Conservation (phyloP, 2,113 vertebrate genomes). For the Mastomys coucha region DNA sequence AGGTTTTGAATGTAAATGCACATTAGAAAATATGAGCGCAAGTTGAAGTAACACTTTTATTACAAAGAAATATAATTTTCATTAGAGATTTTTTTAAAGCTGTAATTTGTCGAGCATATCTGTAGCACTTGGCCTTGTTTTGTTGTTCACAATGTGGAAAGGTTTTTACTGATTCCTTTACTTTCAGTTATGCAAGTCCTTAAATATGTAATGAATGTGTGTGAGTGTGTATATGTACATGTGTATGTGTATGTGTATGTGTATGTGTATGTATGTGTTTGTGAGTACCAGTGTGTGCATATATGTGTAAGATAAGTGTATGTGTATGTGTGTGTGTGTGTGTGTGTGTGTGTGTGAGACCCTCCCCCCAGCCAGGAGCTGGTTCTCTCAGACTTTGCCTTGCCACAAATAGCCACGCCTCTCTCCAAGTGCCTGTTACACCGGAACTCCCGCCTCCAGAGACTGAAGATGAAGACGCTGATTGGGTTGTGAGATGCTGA, state of each 20-base stretch:
- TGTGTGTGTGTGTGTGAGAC: neutral
- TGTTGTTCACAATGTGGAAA: no score
- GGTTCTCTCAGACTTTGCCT: no score
- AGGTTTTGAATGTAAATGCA: neutral
- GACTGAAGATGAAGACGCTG: no score
- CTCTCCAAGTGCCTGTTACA: no score
- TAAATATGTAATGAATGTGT: neutral
- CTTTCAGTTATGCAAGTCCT: neutral
- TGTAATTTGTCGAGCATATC: neutral
- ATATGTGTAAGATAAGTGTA: neutral
- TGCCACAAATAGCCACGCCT: no score
- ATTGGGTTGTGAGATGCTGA: no score
- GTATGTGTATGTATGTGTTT: neutral
- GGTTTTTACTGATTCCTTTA: neutral
- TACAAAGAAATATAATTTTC: neutral
- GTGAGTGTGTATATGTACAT: neutral
- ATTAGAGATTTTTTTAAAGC: neutral
- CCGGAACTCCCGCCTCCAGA: no score
- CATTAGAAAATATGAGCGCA: neutral
- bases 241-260: neutral
- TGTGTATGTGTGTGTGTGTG: neutral
- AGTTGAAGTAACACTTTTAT: neutral
- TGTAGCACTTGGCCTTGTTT: neutral
- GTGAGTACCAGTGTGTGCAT: no score
- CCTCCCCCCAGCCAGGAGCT: no score